Base-by-base conservation (phyloP, 2,113 vertebrate species). In the Paratilapia polleni region DNA sequence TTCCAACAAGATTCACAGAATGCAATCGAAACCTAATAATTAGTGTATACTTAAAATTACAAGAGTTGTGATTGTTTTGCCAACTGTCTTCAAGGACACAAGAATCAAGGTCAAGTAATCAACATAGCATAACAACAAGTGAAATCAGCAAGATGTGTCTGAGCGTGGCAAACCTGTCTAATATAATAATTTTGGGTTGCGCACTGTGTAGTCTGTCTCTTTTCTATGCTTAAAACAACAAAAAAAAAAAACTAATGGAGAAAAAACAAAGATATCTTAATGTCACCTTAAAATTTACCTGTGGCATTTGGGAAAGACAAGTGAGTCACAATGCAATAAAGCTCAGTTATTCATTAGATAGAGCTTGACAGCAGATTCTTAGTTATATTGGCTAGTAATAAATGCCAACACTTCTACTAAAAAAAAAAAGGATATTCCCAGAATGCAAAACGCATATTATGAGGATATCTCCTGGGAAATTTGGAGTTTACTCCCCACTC, bases 391-490 rank as follows among this genome's bases (percentile, higher is more conserved):
- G 8, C 4, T 7, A 6, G 5, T 47, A n/a, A 56, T 54, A 56
- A 63, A 78, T n/a, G 13, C 4, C 13, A 38, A 6, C 59, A 5
- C n/a, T 47, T 78, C 74, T 2, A n/a, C 22, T 47, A 31, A 31
- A 31, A 14, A 78, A 85, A 62, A 38, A 31, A 70, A 5, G 5
- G 12, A 76, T 59, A 26, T 43, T 58, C 20, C 2, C 9, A 76
- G 17, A 76, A 80, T 52, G 31, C n/a, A 70, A 85, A 82, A 19
- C 14, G 68, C 60, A 78, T 78, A 14, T 60, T 66, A 54, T 75
- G 31, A 84, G 12, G 64, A 81, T 38, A 26, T 81, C 17, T 78
- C 59, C 17, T 24, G 49, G 41, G 8, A 78, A 64, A 87, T 85
- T 83, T 54, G 28, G 20, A 60, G 47, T 15, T 77, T 20, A 52